Conservation (phyloP, 2,797 vertebrate genomes). For the Coranthus polyacanthus region DNA sequence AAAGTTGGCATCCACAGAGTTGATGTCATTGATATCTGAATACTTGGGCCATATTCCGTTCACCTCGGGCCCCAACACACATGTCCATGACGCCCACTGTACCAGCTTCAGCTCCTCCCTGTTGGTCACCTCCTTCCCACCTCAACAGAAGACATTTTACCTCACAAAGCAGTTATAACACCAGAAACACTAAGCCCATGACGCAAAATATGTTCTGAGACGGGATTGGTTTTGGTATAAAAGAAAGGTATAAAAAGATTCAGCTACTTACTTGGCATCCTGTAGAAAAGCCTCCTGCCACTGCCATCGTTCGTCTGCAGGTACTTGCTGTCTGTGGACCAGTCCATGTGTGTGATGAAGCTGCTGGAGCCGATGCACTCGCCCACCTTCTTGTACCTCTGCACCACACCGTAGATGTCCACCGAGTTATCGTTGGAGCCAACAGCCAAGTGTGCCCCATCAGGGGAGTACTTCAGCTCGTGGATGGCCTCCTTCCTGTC, state of each 20-base stretch:
- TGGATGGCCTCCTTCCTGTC: slow-evolving; percentile 99
- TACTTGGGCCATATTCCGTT: slow-evolving; percentile 99
- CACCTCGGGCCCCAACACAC: slow-evolving; percentile 94
- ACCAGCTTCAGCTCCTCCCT: slow-evolving; percentile 95
- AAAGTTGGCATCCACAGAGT: slow-evolving; percentile 97
- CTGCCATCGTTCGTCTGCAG: slow-evolving; percentile 97
- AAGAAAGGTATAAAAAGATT: background rate
- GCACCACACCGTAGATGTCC: slow-evolving; percentile 95
- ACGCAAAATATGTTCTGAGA: no score
- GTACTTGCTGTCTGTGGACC: slow-evolving; percentile 96
- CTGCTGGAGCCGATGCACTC: slow-evolving; percentile 93
- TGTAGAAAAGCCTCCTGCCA: slow-evolving; percentile 94
- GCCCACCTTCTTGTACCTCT: slow-evolving; percentile 98
- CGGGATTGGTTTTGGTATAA: no score
- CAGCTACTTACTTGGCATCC: slow-evolving; percentile 92
- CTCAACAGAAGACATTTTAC: slow-evolving; percentile 79
- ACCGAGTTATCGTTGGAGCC: slow-evolving; percentile 97
- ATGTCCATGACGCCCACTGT: slow-evolving; percentile 98
- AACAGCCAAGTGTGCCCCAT: slow-evolving; percentile 94
- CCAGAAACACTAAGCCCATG: no score
- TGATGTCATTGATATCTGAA: slow-evolving; percentile 95
- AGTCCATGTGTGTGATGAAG: slow-evolving; percentile 99
- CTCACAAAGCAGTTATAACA: slow-evolving; percentile 46
- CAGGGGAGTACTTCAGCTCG: slow-evolving; percentile 97
- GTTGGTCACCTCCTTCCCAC: slow-evolving; percentile 95